Evolutionary conservation across 2,113 vertebrate genomes (phyloP).

Genomic region (Neotragus pygmaeus): DNA sequence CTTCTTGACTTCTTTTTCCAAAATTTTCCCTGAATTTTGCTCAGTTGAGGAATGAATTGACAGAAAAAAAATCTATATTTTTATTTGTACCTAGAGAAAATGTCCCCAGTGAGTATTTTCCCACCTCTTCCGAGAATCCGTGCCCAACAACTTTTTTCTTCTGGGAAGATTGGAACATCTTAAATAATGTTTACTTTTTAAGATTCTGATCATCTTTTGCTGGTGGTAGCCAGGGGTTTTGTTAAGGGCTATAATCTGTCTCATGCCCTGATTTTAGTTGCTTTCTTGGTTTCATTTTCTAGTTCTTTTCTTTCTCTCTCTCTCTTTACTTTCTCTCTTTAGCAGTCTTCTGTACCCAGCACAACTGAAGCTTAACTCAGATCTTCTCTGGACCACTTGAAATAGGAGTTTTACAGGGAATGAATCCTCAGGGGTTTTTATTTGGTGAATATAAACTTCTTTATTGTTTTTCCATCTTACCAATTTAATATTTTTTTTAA

Average conservation of each 20-base stretch:
- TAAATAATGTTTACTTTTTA: neutral
- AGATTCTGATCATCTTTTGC: conserved; percentile 5
- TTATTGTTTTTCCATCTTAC: neutral
- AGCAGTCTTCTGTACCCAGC: neutral
- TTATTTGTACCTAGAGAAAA: neutral
- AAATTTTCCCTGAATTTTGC: neutral
- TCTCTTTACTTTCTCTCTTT: neutral
- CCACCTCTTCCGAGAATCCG: neutral
- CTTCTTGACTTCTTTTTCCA: neutral
- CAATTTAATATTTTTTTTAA: neutral
- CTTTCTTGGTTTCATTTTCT: too few relatives aligned
- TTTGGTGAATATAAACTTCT: neutral
- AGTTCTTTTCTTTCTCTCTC: too few relatives aligned
- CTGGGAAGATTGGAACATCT: neutral
- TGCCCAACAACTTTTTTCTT: neutral
- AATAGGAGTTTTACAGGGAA: neutral
- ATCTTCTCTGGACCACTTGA: neutral
- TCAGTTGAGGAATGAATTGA: neutral
- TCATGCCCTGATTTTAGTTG: neutral
- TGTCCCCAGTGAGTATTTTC: neutral
- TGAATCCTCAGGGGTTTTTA: neutral
- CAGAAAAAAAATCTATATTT: neutral
- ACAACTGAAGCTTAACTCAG: neutral
- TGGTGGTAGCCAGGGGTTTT: neutral
- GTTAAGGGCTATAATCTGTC: neutral